Evolutionary conservation across 2,888 invertebrate genomes (phyloP).

Genomic region (Rhogogaster chlorosoma): DNA sequence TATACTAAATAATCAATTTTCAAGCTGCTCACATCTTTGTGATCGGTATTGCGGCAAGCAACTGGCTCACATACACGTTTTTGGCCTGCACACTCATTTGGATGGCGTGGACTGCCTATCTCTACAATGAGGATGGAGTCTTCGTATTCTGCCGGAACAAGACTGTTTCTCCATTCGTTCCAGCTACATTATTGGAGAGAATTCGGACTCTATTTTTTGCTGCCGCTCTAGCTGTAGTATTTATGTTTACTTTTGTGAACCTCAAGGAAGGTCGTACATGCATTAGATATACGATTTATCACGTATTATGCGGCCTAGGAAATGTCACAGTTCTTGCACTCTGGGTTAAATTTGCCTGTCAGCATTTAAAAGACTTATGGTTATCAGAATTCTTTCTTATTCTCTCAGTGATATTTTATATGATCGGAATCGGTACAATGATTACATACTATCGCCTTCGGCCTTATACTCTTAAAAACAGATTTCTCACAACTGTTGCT

Average conservation of each 20-base stretch:
- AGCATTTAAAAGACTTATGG: not conserved
- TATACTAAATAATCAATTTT: conserved; percentile 68
- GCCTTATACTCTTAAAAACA: not conserved
- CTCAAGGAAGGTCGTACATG: not conserved
- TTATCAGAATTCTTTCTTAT: not conserved
- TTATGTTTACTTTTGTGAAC: not conserved
- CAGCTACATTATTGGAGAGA: not conserved
- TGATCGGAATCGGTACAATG: not conserved
- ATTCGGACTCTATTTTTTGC: not conserved
- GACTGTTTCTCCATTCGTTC: not conserved
- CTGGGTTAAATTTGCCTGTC: not conserved
- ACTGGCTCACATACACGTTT: conserved; percentile 83
- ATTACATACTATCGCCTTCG: not conserved
- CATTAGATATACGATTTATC: not conserved
- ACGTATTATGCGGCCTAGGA: not conserved
- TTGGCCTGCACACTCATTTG: conserved; percentile 85
- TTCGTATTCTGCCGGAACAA: not conserved
- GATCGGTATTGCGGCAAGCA: conserved; percentile 86
- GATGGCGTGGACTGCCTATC: conserved; percentile 73
- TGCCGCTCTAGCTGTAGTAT: not conserved
- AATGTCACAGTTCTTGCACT: not conserved
- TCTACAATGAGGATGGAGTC: not conserved
- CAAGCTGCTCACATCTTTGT: conserved; percentile 87
- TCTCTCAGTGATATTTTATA: not conserved
- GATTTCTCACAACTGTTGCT: not conserved